Evolutionary conservation across 2,113 vertebrate species (phyloP).

Genomic region (Vanacampus margaritifer): DNA sequence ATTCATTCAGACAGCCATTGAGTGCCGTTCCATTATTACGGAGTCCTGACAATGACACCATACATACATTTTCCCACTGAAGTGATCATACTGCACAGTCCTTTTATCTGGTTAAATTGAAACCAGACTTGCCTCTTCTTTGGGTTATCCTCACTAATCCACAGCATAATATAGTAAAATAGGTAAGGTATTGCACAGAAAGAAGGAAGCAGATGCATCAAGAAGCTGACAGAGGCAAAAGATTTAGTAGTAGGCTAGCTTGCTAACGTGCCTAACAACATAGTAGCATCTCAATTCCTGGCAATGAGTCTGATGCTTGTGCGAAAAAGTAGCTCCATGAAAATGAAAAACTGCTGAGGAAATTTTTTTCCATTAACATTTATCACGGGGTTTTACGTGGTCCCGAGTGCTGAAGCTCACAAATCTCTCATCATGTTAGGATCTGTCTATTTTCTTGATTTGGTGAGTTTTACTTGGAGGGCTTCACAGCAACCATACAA

Average conservation of each 20-base stretch:
- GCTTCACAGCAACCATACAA: background rate
- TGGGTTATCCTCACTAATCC: constrained; percentile 3
- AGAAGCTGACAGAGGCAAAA: background rate
- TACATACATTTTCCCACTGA: constrained; percentile 28
- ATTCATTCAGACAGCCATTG: constrained; percentile 57
- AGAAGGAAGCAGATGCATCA: background rate
- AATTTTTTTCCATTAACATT: background rate
- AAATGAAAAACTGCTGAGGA: background rate
- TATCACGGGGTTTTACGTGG: background rate
- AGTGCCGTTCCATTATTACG: constrained; percentile 49
- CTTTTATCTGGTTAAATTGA: constrained; percentile 33
- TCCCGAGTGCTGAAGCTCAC: background rate
- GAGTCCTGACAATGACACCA: constrained; percentile 50
- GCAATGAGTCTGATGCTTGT: background rate
- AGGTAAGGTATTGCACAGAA: background rate
- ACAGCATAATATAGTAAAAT: background rate
- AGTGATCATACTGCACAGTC: constrained; percentile 35
- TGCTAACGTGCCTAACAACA: background rate
- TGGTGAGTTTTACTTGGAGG: background rate
- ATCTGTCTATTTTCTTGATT: background rate
- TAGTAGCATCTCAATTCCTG: background rate
- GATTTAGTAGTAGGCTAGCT: background rate
- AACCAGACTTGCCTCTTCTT: background rate
- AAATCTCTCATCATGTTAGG: background rate
- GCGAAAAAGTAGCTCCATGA: background rate